phyloP scores from a whole-genome alignment of 2,888 invertebrate species.

The Rugalucina vietnamica region DNA sequence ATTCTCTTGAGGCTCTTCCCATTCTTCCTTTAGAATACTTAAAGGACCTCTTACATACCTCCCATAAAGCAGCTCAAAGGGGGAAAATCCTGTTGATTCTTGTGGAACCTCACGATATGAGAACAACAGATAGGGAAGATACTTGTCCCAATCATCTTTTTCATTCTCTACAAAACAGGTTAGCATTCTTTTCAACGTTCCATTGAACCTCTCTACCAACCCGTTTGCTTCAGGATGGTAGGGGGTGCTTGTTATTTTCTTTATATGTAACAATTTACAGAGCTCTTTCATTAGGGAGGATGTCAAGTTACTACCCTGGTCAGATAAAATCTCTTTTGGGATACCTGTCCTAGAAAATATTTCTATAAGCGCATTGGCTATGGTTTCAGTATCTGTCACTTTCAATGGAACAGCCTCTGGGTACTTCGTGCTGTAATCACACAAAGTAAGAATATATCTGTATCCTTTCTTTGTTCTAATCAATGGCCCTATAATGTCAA shows the following conservation, averaged over 20 bases:
- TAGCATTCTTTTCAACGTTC: conserved; percentile 5
- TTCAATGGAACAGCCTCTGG: neutral
- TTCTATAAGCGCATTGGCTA: neutral
- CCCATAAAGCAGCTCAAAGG: conserved; percentile 32
- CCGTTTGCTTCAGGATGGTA: conserved; percentile 22
- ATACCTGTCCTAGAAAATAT: conserved; percentile 17
- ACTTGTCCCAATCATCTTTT: neutral
- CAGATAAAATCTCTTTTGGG: conserved; percentile 1
- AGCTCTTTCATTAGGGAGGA: conserved; percentile 12
- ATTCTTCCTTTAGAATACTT: conserved; percentile 18
- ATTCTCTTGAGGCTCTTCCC: conserved; percentile 14
- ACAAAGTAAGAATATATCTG: conserved; percentile 10
- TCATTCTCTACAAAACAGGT: neutral
- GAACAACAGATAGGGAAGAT: conserved; percentile 15
- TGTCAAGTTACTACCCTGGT: conserved; percentile 16
- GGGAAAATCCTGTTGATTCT: conserved; percentile 35
- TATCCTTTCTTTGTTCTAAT: conserved; percentile 3
- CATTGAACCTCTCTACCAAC: conserved; percentile 5
- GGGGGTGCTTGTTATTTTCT: conserved; percentile 1
- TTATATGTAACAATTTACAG: neutral
- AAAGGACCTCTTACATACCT: conserved; percentile 36
- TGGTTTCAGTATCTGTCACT: neutral
- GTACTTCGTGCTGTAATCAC: conserved; percentile 18
- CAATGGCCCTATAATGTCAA: conserved; percentile 4
- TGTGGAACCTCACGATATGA: conserved; percentile 41